Percentiles rank a stretch among this genome's conserved stretches.
Conservation (phyloP, 1,140 invertebrate genomes). For the Euura lappo region DNA sequence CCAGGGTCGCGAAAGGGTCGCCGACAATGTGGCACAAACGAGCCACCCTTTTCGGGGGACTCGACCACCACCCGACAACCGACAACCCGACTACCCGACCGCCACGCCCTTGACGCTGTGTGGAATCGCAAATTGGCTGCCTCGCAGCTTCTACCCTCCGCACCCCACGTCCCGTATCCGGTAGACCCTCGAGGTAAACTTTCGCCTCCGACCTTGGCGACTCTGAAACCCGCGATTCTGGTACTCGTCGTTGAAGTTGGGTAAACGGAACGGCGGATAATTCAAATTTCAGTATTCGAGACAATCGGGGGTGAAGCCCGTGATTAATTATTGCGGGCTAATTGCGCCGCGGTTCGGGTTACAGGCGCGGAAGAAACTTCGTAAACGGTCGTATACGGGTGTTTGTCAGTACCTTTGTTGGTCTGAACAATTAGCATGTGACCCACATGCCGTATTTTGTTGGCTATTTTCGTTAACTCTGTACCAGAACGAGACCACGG, state of each 20-base stretch:
- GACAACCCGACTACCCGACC: constrained; percentile 21
- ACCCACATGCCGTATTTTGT: constrained; percentile 43
- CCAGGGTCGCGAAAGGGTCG: constrained; percentile 2
- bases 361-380: too few relatives aligned
- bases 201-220: background rate
- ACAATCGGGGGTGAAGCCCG: too few relatives aligned
- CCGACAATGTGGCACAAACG: constrained; percentile 49
- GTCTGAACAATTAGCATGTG: constrained; percentile 43
- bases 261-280: too few relatives aligned
- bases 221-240: too few relatives aligned
- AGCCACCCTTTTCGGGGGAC: constrained; percentile 23
- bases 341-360: too few relatives aligned
- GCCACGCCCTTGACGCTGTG: constrained; percentile 44
- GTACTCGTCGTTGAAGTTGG: too few relatives aligned
- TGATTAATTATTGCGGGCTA: too few relatives aligned
- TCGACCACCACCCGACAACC: constrained; percentile 34
- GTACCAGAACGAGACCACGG: background rate
- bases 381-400: too few relatives aligned
- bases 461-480: constrained; percentile 23
- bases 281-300: too few relatives aligned
- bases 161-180: constrained; percentile 7
- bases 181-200: background rate
- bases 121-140: constrained; percentile 47
- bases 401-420: too few relatives aligned
- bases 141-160: constrained; percentile 12